Base-by-base conservation (phyloP, 2,113 vertebrate species). In the Murina feae region DNA sequence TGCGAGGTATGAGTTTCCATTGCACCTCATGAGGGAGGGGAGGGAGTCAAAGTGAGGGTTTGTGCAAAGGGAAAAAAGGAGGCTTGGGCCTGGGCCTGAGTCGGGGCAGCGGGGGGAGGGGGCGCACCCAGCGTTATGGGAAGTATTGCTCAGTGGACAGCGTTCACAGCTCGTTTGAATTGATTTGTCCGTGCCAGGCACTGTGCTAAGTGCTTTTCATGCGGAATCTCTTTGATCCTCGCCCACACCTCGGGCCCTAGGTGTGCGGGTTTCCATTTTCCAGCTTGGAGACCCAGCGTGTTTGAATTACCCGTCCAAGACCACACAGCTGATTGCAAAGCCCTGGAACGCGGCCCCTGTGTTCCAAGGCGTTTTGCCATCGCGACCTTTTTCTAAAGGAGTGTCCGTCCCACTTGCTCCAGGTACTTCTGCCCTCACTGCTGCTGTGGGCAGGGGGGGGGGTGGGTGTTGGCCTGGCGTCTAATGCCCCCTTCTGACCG, bases 31-130 rank as follows among this genome's bases (percentile, higher is more conserved):
- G 84, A 86, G 44, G 37, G 23, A 25, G 55, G 85, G 74, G 25
- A 53, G 66, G 60, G 37, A 42, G 69, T 55, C 4, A 3, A 23
- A 30, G 55, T 35, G n/a, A 58, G 66, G 53, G 8, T 66, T 28
- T 53, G 23, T 65, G 63, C 32, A 39, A 17, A 51, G 86, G 60
- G 14, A 9, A 7, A 9, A 72, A n/a, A 58, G 32, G 1, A 32
- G 25, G n/a, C n/a, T n/a, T n/a, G 44, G 8, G 21, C 32, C 2
- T 18, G 32, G 47, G 55, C 21, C 18, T 13, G 9, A 30, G 4
- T 14, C 8, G 28, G 0, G 14, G n/a, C 0, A 4, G 28, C 14
- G 0, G 1, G 4, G 21, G 8, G 1, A 1, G 2, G 17, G 8
- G 23, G 20, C 23, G 35, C 23, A 11, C 3, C 25, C 20, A 0